Conservation (phyloP, 2,888 invertebrate species). For the Achlya flavicornis region DNA sequence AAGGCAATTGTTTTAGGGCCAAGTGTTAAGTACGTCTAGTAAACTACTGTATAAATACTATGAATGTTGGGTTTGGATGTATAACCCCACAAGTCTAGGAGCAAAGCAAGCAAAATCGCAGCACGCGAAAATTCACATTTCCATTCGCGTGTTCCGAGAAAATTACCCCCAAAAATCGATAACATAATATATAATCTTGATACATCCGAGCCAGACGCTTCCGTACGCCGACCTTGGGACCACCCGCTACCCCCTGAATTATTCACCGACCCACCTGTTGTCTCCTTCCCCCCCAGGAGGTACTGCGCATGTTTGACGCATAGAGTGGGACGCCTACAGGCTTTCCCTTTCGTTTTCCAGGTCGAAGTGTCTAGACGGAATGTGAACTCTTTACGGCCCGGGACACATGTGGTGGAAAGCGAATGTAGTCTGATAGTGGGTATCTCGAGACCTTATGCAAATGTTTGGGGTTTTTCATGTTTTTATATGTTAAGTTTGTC, state of each 20-base stretch:
- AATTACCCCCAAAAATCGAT: constrained; percentile 66
- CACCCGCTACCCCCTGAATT: constrained; percentile 51
- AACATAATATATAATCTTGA: constrained; percentile 69
- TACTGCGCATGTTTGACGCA: constrained; percentile 77
- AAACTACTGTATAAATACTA: too few relatives aligned
- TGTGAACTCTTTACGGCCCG: constrained; percentile 77
- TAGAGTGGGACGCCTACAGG: constrained; percentile 57
- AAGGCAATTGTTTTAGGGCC: not conserved
- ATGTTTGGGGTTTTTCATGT: constrained; percentile 47
- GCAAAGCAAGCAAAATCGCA: constrained; percentile 3
- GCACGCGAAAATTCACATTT: not conserved
- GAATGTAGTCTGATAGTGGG: constrained; percentile 39
- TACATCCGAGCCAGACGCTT: constrained; percentile 77
- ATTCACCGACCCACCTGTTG: constrained; percentile 71
- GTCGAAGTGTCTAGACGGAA: constrained; percentile 82
- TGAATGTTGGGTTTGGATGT: too few relatives aligned
- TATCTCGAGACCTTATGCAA: constrained; percentile 55
- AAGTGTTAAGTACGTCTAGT: not conserved
- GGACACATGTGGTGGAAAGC: constrained; percentile 48
- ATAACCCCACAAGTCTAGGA: not conserved
- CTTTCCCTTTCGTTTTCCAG: constrained; percentile 65
- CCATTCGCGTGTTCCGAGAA: constrained; percentile 38
- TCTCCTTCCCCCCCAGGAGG: constrained; percentile 50
- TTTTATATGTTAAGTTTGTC: constrained; percentile 24
- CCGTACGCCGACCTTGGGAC: constrained; percentile 78